These are phyloP conservation scores for Tetranychus truncatus DNA, from an alignment of 2,888 invertebrate species.

Conservation along the genomic window DNA sequence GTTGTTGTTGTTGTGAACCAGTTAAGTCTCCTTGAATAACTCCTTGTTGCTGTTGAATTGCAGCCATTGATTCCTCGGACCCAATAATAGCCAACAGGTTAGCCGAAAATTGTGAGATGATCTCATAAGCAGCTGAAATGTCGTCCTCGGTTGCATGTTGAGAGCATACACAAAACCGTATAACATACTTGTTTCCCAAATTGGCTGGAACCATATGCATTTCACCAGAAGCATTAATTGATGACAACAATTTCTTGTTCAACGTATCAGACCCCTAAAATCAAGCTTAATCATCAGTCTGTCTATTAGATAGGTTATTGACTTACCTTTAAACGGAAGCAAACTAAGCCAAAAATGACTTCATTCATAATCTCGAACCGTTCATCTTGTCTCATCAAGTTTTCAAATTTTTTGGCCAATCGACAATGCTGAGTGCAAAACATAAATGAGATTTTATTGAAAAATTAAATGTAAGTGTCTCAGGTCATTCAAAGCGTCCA, in stretches of 20 bases:
- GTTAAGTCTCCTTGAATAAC: background rate
- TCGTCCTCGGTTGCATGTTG: slow-evolving; percentile 67
- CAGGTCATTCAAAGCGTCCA: too few species aligned
- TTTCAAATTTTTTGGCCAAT: slow-evolving; percentile 59
- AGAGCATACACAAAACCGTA: slow-evolving; percentile 78
- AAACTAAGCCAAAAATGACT: slow-evolving; percentile 76
- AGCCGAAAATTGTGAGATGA: slow-evolving; percentile 32
- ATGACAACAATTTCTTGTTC: slow-evolving; percentile 74
- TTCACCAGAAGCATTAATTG: slow-evolving; percentile 82
- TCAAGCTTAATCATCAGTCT: background rate
- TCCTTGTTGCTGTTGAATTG: too few species aligned
- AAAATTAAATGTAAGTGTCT: background rate
- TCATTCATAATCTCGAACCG: slow-evolving; percentile 65
- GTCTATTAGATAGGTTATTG: background rate
- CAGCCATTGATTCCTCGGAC: background rate
- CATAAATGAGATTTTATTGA: background rate
- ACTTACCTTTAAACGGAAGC: slow-evolving; percentile 55
- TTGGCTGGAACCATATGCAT: slow-evolving; percentile 91
- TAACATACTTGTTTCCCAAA: slow-evolving; percentile 71
- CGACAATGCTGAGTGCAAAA: slow-evolving; percentile 33
- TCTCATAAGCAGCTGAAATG: slow-evolving; percentile 40
- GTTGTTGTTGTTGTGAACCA: slow-evolving; percentile 3
- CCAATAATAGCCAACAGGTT: slow-evolving; percentile 45
- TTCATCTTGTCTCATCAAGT: slow-evolving; percentile 47
- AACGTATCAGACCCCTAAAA: slow-evolving; percentile 42